Base-by-base conservation (phyloP, 2,888 invertebrate species). In the Choristoneura rosaceana region DNA sequence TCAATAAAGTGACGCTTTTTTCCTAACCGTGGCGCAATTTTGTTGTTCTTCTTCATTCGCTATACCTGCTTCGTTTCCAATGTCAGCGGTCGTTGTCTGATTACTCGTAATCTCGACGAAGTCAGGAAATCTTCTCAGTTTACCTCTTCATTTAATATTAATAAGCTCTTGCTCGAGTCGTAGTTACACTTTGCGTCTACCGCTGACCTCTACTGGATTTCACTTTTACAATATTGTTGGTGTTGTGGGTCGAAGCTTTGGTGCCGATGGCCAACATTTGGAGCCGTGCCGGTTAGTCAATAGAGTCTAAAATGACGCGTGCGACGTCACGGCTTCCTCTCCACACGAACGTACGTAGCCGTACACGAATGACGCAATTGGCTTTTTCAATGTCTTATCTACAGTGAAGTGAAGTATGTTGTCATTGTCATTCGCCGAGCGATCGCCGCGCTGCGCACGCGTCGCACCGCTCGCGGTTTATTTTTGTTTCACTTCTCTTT, bases 331-430 rank as follows among this genome's bases (percentile, higher is more conserved):
- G 87, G 91, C 83, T 92, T 91, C 92, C 91, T 92, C 90, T 89
- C 89, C 80, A 86, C 87, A 85, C 71, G 74, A 62, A 73, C 90
- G 92, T 93, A 92, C 90, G 93, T 92, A 91, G 93, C 87, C 84
- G 91, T 89, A 91, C 89, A 78, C 81, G 81, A 83, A 91, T 93
- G 93, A 93, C 93, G 93, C 93, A 93, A 93, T 92, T 92, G 92
- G 91, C 91, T 92, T 93, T 93, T 93, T 93, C 93, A 93, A 93
- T 93, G 93, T 93, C 93, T 93, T 93, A 93, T 93, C 93, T 92
- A 89, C 90, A 85, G 87, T 84, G 90, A 90, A 88, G 90, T 90
- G 87, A 73, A 73, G 73, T 73, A 73, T 73, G 73, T 73, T 73
- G 73, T 73, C 91, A 92, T 91, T 92, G 93, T 93, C 93, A 93